Evolutionary conservation across 2,888 invertebrate genomes (phyloP).

Genomic region (Pristionchus exspectatus): DNA sequence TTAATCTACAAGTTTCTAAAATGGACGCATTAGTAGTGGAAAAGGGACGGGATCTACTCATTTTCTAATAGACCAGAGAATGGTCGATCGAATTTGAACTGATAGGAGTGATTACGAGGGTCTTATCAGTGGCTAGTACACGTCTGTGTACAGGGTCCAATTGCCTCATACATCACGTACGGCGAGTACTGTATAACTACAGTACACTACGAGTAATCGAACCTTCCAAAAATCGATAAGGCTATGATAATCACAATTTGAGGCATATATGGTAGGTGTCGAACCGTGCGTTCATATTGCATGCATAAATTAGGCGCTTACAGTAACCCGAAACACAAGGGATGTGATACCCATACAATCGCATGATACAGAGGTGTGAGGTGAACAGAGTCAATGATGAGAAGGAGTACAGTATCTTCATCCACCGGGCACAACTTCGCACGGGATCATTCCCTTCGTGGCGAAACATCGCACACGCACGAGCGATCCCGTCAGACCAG

Average conservation of each 20-base stretch:
- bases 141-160: neutral
- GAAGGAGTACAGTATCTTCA: slow-evolving; percentile 31
- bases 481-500: slow-evolving; percentile 43
- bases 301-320: slow-evolving; percentile 1
- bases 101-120: neutral
- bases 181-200: neutral
- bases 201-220: neutral
- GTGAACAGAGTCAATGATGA: neutral
- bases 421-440: slow-evolving; percentile 30
- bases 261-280: slow-evolving; percentile 15
- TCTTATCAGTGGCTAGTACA: slow-evolving; percentile 25
- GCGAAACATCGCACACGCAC: slow-evolving; percentile 40
- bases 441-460: slow-evolving; percentile 13
- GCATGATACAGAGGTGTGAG: neutral
- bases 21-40: neutral
- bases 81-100: slow-evolving; percentile 13
- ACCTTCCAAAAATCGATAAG: neutral
- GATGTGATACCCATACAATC: slow-evolving; percentile 24
- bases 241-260: slow-evolving; percentile 1
- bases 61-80: neutral
- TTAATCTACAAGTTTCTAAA: neutral
- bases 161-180: slow-evolving; percentile 15
- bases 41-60: neutral
- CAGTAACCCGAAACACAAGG: slow-evolving; percentile 23
- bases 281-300: neutral